phyloP scores from a whole-genome alignment of 2,797 vertebrate species.

The Myoxocephalus aenaeus region DNA sequence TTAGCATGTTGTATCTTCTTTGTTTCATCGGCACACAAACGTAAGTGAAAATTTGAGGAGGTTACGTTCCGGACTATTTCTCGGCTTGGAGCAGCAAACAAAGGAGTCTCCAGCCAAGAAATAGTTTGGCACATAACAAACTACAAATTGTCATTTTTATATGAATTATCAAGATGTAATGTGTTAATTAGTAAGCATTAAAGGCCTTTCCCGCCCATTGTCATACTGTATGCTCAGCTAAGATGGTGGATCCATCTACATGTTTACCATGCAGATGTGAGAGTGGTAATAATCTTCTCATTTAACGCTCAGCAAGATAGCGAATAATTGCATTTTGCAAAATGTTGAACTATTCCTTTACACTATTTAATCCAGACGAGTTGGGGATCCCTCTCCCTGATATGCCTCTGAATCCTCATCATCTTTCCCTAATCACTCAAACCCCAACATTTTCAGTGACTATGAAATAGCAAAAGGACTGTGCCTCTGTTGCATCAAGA shows the following conservation, averaged over 20 bases:
- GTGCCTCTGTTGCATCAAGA: constrained; percentile 22
- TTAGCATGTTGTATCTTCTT: constrained; percentile 9
- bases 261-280: constrained; percentile 3
- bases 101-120: background rate
- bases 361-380: constrained; percentile 14
- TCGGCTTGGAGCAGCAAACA: background rate
- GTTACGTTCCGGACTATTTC: background rate
- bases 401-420: background rate
- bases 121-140: background rate
- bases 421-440: background rate
- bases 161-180: background rate
- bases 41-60: too few relatives aligned
- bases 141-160: background rate
- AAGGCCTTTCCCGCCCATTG: background rate
- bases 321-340: background rate
- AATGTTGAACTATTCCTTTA: background rate
- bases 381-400: background rate
- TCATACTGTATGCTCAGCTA: background rate
- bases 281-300: background rate
- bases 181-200: background rate
- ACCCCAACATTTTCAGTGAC: constrained; percentile 6
- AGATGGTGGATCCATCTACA: background rate
- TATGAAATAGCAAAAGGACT: constrained; percentile 37
- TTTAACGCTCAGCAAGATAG: background rate
- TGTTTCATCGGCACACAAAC: background rate